A percentile compares a stretch with the other conserved stretches of the same genome.
phyloP scores from a whole-genome alignment of 2,113 vertebrate species.

The Helogale parvula region DNA sequence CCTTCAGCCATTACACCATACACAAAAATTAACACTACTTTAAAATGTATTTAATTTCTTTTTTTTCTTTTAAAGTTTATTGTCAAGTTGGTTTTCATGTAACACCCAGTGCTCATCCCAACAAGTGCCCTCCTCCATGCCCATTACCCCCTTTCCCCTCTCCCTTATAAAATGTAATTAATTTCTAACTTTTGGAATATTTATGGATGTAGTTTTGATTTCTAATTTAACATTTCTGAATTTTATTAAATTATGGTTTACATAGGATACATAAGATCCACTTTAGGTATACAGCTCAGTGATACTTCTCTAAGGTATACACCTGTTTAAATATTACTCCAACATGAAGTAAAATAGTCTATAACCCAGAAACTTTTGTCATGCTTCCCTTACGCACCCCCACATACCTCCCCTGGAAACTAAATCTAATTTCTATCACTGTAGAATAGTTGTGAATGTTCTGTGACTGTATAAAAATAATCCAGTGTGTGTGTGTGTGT shows the following conservation, averaged over 20 bases:
- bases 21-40: background rate
- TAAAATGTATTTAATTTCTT: conserved; percentile 7
- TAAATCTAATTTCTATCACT: background rate
- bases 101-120: too few species aligned
- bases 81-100: too few species aligned
- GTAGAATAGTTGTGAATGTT: background rate
- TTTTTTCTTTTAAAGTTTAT: too few species aligned
- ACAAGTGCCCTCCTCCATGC: too few species aligned
- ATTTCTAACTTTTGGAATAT: background rate
- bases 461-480: background rate
- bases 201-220: conserved; percentile 35
- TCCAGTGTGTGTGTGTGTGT: background rate
- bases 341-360: conserved; percentile 8
- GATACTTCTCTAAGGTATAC: background rate
- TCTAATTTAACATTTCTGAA: background rate
- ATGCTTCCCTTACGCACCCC: background rate
- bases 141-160: too few species aligned
- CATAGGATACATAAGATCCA: background rate
- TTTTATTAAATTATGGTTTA: background rate
- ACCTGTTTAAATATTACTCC: background rate
- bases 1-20: too few species aligned
- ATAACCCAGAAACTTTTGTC: background rate
- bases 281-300: background rate
- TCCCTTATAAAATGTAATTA: background rate
- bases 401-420: background rate